These are phyloP conservation scores for Spodoptera littoralis DNA, from an alignment of 2,888 invertebrate species.

Conservation along the genomic window DNA sequence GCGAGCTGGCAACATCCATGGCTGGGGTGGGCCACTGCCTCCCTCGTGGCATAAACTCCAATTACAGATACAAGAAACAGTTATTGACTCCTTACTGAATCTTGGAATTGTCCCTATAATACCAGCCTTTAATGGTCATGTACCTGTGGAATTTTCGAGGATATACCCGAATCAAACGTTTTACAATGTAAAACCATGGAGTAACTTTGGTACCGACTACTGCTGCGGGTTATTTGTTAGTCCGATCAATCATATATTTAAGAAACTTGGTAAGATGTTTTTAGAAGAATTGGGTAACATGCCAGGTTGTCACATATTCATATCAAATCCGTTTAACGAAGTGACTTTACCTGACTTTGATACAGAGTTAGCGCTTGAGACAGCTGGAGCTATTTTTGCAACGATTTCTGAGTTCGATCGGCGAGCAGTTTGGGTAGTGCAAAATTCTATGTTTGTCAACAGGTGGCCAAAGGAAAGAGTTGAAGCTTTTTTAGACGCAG, in stretches of 20 bases:
- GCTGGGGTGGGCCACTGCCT: slow-evolving; percentile 96
- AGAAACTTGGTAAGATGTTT: slow-evolving; percentile 92
- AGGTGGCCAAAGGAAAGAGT: slow-evolving; percentile 92
- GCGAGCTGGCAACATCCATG: slow-evolving; percentile 97
- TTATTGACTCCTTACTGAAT: slow-evolving; percentile 92
- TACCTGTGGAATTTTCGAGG: slow-evolving; percentile 93
- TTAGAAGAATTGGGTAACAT: slow-evolving; percentile 90
- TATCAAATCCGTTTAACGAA: slow-evolving; percentile 98
- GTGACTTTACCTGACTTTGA: slow-evolving; percentile 90
- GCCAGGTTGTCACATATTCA: slow-evolving; percentile 93
- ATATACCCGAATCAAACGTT: slow-evolving; percentile 92
- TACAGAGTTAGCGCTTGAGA: slow-evolving; percentile 89
- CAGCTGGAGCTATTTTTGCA: slow-evolving; percentile 91
- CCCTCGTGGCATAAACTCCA: slow-evolving; percentile 92
- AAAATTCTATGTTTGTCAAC: slow-evolving; percentile 95
- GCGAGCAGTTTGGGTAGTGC: slow-evolving; percentile 96
- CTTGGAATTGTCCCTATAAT: slow-evolving; percentile 96
- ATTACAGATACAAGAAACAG: slow-evolving; percentile 91
- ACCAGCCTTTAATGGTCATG: slow-evolving; percentile 97
- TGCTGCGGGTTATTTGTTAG: slow-evolving; percentile 94
- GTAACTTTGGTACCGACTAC: slow-evolving; percentile 91
- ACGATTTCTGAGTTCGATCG: slow-evolving; percentile 92
- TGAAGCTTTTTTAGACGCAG: slow-evolving; percentile 92
- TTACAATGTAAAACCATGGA: slow-evolving; percentile 92
- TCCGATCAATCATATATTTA: slow-evolving; percentile 94